These are phyloP conservation scores for Oriolus oriolus DNA, from an alignment of 2,113 vertebrate species.

Conservation along the genomic window DNA sequence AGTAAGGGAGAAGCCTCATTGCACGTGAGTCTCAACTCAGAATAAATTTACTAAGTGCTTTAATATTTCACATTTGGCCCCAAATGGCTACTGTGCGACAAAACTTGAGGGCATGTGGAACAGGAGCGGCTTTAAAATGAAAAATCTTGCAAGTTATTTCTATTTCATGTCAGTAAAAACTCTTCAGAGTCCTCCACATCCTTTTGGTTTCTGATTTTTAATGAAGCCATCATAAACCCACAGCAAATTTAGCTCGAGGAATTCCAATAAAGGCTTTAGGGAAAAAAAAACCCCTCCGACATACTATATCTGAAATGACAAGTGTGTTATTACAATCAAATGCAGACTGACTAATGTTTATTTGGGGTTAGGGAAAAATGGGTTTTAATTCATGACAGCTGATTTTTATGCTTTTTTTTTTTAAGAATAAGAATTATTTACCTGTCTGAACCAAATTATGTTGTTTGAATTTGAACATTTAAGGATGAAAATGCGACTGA, in stretches of 20 bases:
- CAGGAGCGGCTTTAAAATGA: background rate
- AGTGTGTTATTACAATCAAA: slow-evolving; percentile 13
- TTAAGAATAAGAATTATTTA: slow-evolving; percentile 13
- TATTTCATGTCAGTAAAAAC: background rate
- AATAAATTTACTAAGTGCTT: background rate
- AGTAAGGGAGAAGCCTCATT: background rate
- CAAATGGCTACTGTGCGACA: background rate
- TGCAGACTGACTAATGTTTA: slow-evolving; percentile 27
- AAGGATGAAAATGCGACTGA: background rate
- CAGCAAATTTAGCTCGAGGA: slow-evolving; percentile 2
- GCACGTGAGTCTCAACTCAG: background rate
- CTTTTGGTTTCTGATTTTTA: slow-evolving; percentile 22
- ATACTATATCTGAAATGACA: background rate
- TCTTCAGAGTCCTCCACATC: background rate
- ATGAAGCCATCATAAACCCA: background rate
- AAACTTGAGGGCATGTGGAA: background rate
- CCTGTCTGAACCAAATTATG: slow-evolving; percentile 23
- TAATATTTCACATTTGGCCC: background rate
- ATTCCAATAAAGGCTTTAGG: slow-evolving; percentile 15
- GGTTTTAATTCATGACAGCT: slow-evolving; percentile 42
- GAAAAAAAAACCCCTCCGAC: background rate
- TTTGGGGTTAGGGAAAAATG: slow-evolving; percentile 36
- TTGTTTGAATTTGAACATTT: background rate
- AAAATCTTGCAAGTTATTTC: background rate
- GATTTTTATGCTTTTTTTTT: background rate